Evolutionary conservation across 1,140 invertebrate genomes (phyloP).

Genomic region (Zaprionus ghesquierei): DNA sequence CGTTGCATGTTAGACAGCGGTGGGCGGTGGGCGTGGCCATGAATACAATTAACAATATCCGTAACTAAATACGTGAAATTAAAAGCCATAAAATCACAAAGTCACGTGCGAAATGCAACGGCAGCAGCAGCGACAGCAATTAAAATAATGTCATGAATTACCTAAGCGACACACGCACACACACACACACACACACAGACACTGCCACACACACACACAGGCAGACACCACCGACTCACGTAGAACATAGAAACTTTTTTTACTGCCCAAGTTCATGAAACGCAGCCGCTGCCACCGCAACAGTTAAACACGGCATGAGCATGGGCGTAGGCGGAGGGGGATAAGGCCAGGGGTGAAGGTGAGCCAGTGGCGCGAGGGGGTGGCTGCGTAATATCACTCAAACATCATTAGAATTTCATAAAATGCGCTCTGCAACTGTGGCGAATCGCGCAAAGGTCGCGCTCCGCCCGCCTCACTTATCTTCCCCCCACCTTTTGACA

Average conservation of each 20-base stretch:
- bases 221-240: constrained; percentile 9
- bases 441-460: constrained; percentile 48
- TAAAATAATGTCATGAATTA: constrained; percentile 77
- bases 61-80: constrained; percentile 80
- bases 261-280: constrained; percentile 66
- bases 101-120: constrained; percentile 74
- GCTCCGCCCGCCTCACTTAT: background rate
- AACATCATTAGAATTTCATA: constrained; percentile 73
- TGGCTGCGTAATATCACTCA: constrained; percentile 16
- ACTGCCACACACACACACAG: constrained; percentile 22
- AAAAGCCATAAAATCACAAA: constrained; percentile 79
- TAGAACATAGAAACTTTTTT: constrained; percentile 54
- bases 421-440: constrained; percentile 56
- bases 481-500: too few relatives aligned
- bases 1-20: too few relatives aligned
- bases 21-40: background rate
- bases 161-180: constrained; percentile 49
- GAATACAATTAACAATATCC: constrained; percentile 78
- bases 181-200: constrained; percentile 17
- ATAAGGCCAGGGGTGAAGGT: background rate
- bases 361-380: background rate
- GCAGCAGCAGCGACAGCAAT: constrained; percentile 63
- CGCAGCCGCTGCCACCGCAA: constrained; percentile 44
- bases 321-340: background rate
- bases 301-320: constrained; percentile 18